Evolutionary conservation across 1,140 invertebrate species (phyloP), one percentile per base, ranked within the genome.

Genomic region (Eriosoma lanigerum): DNA sequence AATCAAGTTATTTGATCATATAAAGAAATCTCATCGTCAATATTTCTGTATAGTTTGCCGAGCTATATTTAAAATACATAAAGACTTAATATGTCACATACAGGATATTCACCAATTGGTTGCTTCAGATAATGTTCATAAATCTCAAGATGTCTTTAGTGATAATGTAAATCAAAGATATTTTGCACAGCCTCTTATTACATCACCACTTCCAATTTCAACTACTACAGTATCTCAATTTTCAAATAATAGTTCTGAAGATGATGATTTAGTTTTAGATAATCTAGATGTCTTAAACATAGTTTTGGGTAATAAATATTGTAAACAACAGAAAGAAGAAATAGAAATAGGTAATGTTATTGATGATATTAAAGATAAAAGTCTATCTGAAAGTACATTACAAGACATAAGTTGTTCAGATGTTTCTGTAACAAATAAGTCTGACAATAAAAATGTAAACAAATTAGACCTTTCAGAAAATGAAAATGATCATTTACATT

Each of bases 401-500:
- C 75, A 78, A 78, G 75, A 78, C 8, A 46, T 60, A 62, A 78
- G 38, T 78, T 78, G 75, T 78, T 78, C 75, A 46, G 75, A 78
- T 60, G 15, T 78, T 38, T 76, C 73, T 10, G 12, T 76, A 19
- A 60, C 54, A 44, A 56, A 76, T 76, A 56, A 76, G n/a, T 17
- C 58, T 62, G 75, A 60, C 26, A 76, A 21, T 21, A 78, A 78
- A 78, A 78, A n/a, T 29, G 6, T 60, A 48, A 60, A 19, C 5
- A 46, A 26, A 60, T 60, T 60, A 62, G 15, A 12, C 48, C 12
- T 1, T 60, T 29, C 46, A 32, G 68, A 72, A 52, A 5, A 26
- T 50, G 46, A 52, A 19, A 24, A 17, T 68, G 29, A 50, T 72
- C 12, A 62, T 46, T 12, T 19, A 19, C 21, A 46, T 78, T 60